These are phyloP conservation scores for Cavia porcellus DNA, from an alignment of 2,113 vertebrate genomes.

Conservation along the genomic window DNA sequence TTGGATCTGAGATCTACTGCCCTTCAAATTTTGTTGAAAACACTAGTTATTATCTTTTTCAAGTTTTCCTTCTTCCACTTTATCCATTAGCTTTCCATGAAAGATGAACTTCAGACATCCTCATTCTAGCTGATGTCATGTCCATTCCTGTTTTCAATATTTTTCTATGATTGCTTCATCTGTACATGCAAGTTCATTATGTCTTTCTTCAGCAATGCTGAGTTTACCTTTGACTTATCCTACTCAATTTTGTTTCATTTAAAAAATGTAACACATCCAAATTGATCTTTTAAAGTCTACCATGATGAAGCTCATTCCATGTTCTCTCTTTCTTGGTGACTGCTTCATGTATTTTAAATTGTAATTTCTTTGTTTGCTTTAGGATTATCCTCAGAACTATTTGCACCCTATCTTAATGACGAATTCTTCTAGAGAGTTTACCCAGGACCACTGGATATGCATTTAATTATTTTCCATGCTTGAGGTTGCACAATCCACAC, in stretches of 20 bases:
- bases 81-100: neutral
- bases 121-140: neutral
- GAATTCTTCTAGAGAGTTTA: neutral
- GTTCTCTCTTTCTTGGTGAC: neutral
- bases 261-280: neutral
- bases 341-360: neutral
- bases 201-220: slow-evolving; percentile 42
- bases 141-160: neutral
- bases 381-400: neutral
- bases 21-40: slow-evolving; percentile 35
- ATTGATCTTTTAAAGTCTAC: neutral
- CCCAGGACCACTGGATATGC: neutral
- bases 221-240: neutral
- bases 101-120: neutral
- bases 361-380: slow-evolving; percentile 15
- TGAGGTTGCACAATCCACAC: neutral
- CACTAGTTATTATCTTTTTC: neutral
- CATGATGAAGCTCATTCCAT: neutral
- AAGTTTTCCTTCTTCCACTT: neutral
- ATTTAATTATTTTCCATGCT: slow-evolving; percentile 42
- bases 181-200: slow-evolving; percentile 19
- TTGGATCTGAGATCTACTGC: neutral
- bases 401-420: neutral
- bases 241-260: slow-evolving; percentile 36
- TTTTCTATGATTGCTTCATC: neutral